Evolutionary conservation across 2,113 vertebrate species (phyloP).

Genomic region (Cephalopholis sonnerati): DNA sequence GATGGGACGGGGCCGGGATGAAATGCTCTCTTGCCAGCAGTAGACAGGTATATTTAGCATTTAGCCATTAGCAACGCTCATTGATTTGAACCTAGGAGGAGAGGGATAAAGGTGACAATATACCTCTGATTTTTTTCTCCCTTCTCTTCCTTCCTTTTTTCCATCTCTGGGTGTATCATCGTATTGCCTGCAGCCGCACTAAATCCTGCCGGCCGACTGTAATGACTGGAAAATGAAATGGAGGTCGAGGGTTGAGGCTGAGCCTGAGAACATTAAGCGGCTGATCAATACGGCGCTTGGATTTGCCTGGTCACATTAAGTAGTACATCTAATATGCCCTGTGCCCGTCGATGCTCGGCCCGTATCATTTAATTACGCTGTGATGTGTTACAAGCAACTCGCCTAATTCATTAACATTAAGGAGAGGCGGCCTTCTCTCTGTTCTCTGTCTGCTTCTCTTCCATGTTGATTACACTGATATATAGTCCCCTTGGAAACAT

Average conservation of each 20-base stretch:
- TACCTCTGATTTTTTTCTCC: neutral
- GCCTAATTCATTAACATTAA: conserved; percentile 74
- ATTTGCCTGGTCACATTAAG: conserved; percentile 82
- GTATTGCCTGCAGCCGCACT: conserved; percentile 60
- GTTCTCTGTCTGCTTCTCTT: conserved; percentile 34
- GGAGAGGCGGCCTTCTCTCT: conserved; percentile 19
- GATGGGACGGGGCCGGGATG: conserved; percentile 17
- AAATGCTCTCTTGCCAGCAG: conserved; percentile 32
- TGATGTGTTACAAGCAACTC: conserved; percentile 66
- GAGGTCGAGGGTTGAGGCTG: conserved; percentile 78
- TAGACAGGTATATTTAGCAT: conserved; percentile 71
- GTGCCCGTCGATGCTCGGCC: conserved; percentile 61
- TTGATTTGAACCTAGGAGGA: conserved; percentile 60
- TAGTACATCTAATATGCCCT: conserved; percentile 78
- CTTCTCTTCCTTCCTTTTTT: conserved; percentile 22
- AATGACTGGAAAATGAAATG: conserved; percentile 82
- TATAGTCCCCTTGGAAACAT: conserved; percentile 51
- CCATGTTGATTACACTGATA: conserved; percentile 48
- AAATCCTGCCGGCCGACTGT: conserved; percentile 73
- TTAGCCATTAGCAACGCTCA: conserved; percentile 59
- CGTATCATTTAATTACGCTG: conserved; percentile 76
- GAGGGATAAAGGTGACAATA: conserved; percentile 44
- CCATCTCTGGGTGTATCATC: conserved; percentile 36
- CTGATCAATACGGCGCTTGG: conserved; percentile 80
- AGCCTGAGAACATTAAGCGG: conserved; percentile 77